Base-by-base conservation (phyloP, 2,797 vertebrate species). In the Phaenicophaeus curvirostris region DNA sequence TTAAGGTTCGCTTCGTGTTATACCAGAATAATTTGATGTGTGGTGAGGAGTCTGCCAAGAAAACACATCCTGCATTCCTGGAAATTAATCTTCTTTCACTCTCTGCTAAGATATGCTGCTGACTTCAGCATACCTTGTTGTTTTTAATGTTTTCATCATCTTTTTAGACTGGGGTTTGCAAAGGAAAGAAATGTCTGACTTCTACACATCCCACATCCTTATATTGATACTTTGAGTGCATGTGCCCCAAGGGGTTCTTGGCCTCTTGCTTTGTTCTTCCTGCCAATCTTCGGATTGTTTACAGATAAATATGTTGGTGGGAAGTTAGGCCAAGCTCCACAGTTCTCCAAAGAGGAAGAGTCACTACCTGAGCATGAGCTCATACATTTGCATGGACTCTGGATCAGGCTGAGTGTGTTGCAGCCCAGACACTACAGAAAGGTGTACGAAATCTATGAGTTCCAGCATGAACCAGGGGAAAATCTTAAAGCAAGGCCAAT, bases 361-460 rank as follows among this genome's bases (percentile, higher is more conserved):
- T 69, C 0, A 0, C 28, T 59, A 0, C 19, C 4, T 46, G 14
- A 82, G 50, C 51, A 27, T 33, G 37, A 88, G 15, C 35, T 67
- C 3, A 1, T 3, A 0, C 17, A 75, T 3, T 31, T 68, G 37
- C 50, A 9, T 17, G 37, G 33, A 8, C 18, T 72, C 31, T 81
- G 58, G 25, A 41, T 78, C 4, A 2, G 41, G 18, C 18, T 79
- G 50, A 68, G 41, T n/a, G 51, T 68, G 9, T 42, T 73, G 28
- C 63, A 82, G 67, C 55, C 41, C 51, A 39, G 51, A 23, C 19
- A 46, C 21, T 82, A 30, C 30, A 59, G 63, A 2, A 1, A 73
- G 28, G 41, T 74, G 8, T 25, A 5, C 39, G 42, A 71, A 82
- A 66, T 39, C 35, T 39, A 3, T 42, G 53, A 76, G 53, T 77